Conservation (phyloP, 2,888 invertebrate genomes). For the Isotomurus palustris region DNA sequence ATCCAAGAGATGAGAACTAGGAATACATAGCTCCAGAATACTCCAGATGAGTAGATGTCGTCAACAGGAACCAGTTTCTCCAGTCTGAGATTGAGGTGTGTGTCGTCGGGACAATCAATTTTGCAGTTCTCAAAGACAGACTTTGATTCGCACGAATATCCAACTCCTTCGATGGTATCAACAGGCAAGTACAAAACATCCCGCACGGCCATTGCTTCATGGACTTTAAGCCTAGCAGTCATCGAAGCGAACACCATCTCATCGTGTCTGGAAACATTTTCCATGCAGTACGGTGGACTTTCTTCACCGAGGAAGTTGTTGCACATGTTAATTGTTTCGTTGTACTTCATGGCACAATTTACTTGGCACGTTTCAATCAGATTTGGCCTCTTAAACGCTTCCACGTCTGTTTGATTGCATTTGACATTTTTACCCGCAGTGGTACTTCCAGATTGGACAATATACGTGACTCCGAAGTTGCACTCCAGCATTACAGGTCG, state of each 20-base stretch:
- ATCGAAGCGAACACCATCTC: not conserved
- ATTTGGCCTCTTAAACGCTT: not conserved
- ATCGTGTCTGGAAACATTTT: not conserved
- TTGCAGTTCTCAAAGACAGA: slow-evolving; percentile 17
- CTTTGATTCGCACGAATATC: slow-evolving; percentile 8
- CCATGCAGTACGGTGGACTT: not conserved
- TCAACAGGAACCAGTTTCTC: not conserved
- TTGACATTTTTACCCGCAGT: slow-evolving; percentile 1
- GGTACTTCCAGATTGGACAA: slow-evolving; percentile 12
- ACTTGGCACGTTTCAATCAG: not conserved
- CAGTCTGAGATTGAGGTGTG: slow-evolving; percentile 8
- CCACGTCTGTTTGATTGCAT: not conserved
- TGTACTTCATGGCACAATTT: not conserved
- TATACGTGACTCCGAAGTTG: slow-evolving; percentile 13
- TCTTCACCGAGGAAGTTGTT: not conserved
- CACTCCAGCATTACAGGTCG: slow-evolving; percentile 52
- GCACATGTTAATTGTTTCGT: not conserved
- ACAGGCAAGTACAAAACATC: slow-evolving; percentile 9
- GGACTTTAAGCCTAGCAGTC: not conserved
- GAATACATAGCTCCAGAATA: slow-evolving; percentile 74
- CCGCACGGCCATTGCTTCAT: not conserved
- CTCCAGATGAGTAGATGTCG: not conserved
- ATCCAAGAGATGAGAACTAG: slow-evolving; percentile 75
- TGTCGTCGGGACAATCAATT: slow-evolving; percentile 24
- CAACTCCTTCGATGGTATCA: slow-evolving; percentile 1